Evolutionary conservation across 1,140 invertebrate species (phyloP).

Genomic region (Brachionus koreanus): DNA sequence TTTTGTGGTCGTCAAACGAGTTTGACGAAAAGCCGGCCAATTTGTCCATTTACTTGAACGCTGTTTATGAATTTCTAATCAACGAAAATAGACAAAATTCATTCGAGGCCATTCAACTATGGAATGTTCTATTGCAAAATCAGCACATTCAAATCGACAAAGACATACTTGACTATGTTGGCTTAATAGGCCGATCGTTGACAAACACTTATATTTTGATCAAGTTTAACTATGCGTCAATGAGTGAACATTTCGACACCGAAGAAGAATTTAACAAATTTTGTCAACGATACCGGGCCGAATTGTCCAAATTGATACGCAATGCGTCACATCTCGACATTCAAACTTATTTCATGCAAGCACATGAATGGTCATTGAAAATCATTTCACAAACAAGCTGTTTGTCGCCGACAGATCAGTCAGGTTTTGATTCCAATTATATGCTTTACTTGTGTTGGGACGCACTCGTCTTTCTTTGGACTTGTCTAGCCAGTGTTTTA

Average conservation of each 20-base stretch:
- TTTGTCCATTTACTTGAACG: constrained; percentile 12
- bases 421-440: not conserved
- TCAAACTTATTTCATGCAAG: not conserved
- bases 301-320: constrained; percentile 13
- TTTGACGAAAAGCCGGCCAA: constrained; percentile 25
- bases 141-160: not conserved
- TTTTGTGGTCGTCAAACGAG: not conserved
- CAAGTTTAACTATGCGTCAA: not conserved
- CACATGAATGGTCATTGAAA: constrained; percentile 13
- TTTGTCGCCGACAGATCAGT: not conserved
- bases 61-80: not conserved
- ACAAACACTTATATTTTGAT: constrained; percentile 9
- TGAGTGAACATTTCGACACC: constrained; percentile 1
- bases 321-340: not conserved
- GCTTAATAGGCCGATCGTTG: not conserved
- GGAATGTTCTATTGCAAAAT: constrained; percentile 20
- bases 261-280: constrained; percentile 37
- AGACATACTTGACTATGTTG: not conserved
- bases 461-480: constrained; percentile 23
- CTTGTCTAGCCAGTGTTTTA: not conserved
- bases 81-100: constrained; percentile 17
- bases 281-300: not conserved
- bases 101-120: constrained; percentile 17
- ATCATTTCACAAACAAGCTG: not conserved
- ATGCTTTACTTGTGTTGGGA: constrained; percentile 37